These are phyloP conservation scores for Neolamprologus kungweensis DNA, from an alignment of 2,113 vertebrate genomes.

Conservation along the genomic window DNA sequence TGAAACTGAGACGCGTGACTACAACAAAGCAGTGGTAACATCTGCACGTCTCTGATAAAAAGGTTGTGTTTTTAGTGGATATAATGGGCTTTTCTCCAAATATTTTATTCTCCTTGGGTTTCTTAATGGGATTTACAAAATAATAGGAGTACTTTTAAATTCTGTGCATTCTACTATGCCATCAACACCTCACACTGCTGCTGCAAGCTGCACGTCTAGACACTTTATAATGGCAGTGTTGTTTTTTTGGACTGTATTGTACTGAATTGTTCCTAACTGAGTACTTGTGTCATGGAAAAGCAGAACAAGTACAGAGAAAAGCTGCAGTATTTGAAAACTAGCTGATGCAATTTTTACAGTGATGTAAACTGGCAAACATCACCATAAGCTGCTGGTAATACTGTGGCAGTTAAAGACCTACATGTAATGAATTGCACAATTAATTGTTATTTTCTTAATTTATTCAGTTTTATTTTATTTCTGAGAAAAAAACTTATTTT, in stretches of 20 bases:
- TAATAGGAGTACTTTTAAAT: neutral
- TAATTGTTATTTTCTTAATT: neutral
- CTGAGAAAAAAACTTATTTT: neutral
- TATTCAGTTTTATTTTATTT: rapidly evolving
- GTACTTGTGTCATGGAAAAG: neutral
- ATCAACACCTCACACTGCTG: neutral
- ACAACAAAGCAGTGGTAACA: neutral
- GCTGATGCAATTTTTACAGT: neutral
- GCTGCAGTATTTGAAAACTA: neutral
- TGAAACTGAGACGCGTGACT: neutral
- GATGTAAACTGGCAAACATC: neutral
- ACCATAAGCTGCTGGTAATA: neutral
- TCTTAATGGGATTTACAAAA: neutral
- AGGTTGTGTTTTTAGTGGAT: neutral
- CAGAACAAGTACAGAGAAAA: neutral
- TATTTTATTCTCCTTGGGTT: neutral
- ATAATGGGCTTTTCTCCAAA: neutral
- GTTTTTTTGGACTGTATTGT: neutral
- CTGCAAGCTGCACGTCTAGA: rapidly evolving
- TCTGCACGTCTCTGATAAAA: neutral
- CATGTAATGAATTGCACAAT: neutral
- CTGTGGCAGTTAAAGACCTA: rapidly evolving
- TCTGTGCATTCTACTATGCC: neutral
- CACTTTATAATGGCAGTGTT: neutral
- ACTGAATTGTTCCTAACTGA: neutral